Evolutionary conservation across 1,140 invertebrate genomes (phyloP), one percentile per base, ranked within the genome.

Genomic region (Papilio glaucus): DNA sequence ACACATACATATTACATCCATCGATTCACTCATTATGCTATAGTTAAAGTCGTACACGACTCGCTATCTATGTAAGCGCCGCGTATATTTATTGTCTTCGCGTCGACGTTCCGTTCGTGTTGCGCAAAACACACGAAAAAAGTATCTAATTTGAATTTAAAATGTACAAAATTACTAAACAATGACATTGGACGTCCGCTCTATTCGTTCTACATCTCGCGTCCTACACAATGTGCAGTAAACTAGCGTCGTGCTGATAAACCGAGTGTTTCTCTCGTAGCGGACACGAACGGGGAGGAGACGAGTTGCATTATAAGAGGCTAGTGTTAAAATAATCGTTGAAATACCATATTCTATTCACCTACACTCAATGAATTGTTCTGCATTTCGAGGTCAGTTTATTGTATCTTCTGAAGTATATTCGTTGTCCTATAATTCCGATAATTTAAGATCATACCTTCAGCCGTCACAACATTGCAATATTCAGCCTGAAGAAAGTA

Each of bases 71-170:
- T n/a, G 41, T n/a, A 15, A 45, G 4, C 4, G 42, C 18, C 42
- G n/a, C n/a, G 42, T 57, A 57, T 9, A 24, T 21, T 24, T 26
- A 57, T 57, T 57, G 49, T 57, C 24, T 49, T 49, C 24, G 24
- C 18, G 21, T 57, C 24, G 2, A 57, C 49, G 49, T 33, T 33
- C 6, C 6, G 29, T 57, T 57, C 49, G 49, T 24, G 49, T 57
- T 26, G 49, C 49, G 49, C 45, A 49, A 49, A 57, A 57, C 18
- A 21, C 21, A 57, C 49, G 49, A 57, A 57, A 26, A 18, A 24
- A 57, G 49, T 57, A 21, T n/a, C n/a, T n/a, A 24, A 57, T 57
- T 57, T 57, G 21, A 57, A 57, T 57, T 57, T 57, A 57, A 57
- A 57, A 57, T 57, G 10, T 24, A 57, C 49, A 24, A 57, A 57